Base-by-base conservation (phyloP, 2,888 invertebrate genomes). In the Polietes domitor region DNA sequence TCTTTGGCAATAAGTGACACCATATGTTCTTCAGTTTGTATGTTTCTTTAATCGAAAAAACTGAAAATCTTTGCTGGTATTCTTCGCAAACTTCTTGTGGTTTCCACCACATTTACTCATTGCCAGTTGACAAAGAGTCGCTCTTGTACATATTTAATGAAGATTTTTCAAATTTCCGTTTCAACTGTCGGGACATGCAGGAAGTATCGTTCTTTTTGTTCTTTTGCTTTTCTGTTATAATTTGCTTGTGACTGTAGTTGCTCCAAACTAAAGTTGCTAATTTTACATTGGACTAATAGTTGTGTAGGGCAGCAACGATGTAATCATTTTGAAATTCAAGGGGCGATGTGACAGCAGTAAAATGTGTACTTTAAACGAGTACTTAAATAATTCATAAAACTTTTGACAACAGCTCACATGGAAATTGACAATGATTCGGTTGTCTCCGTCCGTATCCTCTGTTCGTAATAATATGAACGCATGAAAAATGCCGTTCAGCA, bases 301-400 rank as follows among this genome's bases (percentile, higher is more conserved):
- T 1, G 1, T 10, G 10, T 7, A 9, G 21, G 19, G 53, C 53
- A 7, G 10, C 53, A 17, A 9, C 10, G 21, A 21, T 10, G 10
- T 9, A 53, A 21, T 21, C 21, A 74, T 73, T 72, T 82, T 82
- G 37, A 58, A 82, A 77, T 81, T 73, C 77, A 73, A 4, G 47
- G 26, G 72, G 73, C 68, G 28, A 68, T 21, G 61, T 47, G 74
- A 61, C 61, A 82, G 37, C 74, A 65, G 58, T 77, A 82, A 82
- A 82, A 63, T 77, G 41, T 58, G 74, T 70, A 70, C 41, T 77
- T 78, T 74, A 63, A 70, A 17, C 70, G 68, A 50, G 37, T 53
- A 53, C 61, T 82, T 82, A 68, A 82, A 77, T 74, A 74, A 77
- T 82, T 77, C 77, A 77, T 32, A 77, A 81, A 65, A 4, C 43